phyloP scores from a whole-genome alignment of 2,113 vertebrate species.

The Limnothrissa miodon region DNA sequence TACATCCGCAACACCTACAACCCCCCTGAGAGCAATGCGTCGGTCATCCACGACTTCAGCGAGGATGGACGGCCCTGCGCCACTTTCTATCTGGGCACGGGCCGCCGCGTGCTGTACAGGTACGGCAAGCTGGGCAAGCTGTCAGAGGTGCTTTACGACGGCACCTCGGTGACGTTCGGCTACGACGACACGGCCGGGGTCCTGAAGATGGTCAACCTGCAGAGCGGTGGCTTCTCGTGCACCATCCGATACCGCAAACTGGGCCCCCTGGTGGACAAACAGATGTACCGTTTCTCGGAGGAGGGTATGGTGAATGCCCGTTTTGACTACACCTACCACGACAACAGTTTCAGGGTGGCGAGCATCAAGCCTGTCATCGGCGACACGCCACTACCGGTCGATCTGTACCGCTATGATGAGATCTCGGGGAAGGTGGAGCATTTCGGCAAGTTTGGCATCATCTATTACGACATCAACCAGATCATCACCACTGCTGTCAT shows the following conservation, averaged over 20 bases:
- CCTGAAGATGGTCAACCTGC: slow-evolving; percentile 87
- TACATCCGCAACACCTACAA: slow-evolving; percentile 88
- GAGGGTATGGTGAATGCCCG: slow-evolving; percentile 90
- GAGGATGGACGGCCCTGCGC: slow-evolving; percentile 82
- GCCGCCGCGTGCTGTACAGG: slow-evolving; percentile 84
- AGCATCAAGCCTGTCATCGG: slow-evolving; percentile 88
- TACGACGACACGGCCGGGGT: slow-evolving; percentile 84
- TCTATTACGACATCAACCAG: slow-evolving; percentile 89
- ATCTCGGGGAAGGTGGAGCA: slow-evolving; percentile 89
- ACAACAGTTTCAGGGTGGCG: slow-evolving; percentile 86
- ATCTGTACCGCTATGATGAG: slow-evolving; percentile 88
- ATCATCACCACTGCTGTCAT: slow-evolving; percentile 89
- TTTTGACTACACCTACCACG: slow-evolving; percentile 87
- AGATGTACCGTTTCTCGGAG: slow-evolving; percentile 88
- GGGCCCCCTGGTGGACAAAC: slow-evolving; percentile 85
- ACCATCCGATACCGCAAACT: slow-evolving; percentile 87
- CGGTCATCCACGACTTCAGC: slow-evolving; percentile 82
- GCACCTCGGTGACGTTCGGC: slow-evolving; percentile 82
- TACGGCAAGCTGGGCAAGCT: slow-evolving; percentile 85
- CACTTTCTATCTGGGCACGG: slow-evolving; percentile 79
- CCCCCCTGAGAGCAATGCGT: slow-evolving; percentile 85
- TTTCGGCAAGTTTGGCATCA: slow-evolving; percentile 88
- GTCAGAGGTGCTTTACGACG: slow-evolving; percentile 84
- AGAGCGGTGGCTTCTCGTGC: slow-evolving; percentile 86
- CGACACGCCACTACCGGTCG: slow-evolving; percentile 83